Conservation (phyloP, 2,888 invertebrate species). For the Agrypnus murinus region DNA sequence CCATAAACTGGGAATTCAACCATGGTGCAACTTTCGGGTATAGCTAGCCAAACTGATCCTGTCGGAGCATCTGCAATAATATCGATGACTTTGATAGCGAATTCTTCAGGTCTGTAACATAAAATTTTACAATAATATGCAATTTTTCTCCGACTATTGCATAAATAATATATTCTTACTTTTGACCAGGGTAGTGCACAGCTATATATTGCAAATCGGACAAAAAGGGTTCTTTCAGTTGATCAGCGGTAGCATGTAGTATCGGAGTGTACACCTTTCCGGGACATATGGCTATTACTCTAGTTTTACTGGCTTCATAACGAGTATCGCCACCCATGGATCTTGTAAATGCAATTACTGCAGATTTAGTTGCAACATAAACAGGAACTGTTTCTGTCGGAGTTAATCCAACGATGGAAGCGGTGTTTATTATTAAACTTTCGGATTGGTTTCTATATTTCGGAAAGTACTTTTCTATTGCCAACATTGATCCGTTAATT, state of each 20-base stretch:
- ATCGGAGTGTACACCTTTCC: background rate
- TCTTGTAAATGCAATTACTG: constrained; percentile 50
- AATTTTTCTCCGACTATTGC: too few species aligned
- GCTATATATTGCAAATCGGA: background rate
- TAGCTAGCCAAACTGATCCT: constrained; percentile 4
- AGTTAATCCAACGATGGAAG: constrained; percentile 55
- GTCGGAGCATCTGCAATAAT: background rate
- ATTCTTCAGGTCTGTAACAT: constrained; percentile 9
- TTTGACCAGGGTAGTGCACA: background rate
- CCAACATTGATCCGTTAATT: constrained; percentile 54
- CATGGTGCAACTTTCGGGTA: background rate
- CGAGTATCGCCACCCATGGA: constrained; percentile 36
- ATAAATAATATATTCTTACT: background rate
- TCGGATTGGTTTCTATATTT: constrained; percentile 56
- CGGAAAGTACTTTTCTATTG: constrained; percentile 56
- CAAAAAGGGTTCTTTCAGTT: background rate
- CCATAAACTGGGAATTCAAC: constrained; percentile 16
- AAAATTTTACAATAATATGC: too few species aligned
- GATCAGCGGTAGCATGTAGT: background rate
- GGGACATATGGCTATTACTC: constrained; percentile 14
- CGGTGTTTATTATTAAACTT: constrained; percentile 56
- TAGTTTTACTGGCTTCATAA: constrained; percentile 42
- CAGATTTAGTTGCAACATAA: constrained; percentile 35
- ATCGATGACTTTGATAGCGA: background rate
- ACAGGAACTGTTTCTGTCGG: constrained; percentile 29